These are phyloP conservation scores for Trachythela sp. DNA, from an alignment of 64 coral and sea anemone species.

Conservation along the genomic window DNA sequence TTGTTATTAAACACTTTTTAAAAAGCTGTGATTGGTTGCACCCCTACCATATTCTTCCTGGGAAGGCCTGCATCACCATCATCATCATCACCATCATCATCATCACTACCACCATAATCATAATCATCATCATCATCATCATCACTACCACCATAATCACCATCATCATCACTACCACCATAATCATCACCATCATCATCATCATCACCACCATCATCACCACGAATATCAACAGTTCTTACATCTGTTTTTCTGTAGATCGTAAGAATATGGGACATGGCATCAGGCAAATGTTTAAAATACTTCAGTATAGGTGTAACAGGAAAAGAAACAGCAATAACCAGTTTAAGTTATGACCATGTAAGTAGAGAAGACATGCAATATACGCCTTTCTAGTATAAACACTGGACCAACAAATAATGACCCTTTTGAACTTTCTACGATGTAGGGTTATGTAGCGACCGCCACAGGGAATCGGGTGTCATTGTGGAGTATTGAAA, in stretches of 20 bases:
- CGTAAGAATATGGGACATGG: constrained; percentile 80
- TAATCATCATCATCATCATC: not conserved
- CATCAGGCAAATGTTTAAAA: constrained; percentile 57
- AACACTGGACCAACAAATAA: not conserved
- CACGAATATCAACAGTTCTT: not conserved
- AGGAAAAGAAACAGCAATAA: constrained; percentile 53
- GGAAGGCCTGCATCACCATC: no score
- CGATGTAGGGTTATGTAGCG: constrained; percentile 64
- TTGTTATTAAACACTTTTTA: no score
- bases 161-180: not conserved
- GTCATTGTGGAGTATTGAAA: constrained; percentile 77
- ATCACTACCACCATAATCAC: no score
- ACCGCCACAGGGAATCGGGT: constrained; percentile 58
- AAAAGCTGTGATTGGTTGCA: no score
- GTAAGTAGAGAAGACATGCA: constrained; percentile 21
- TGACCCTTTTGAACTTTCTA: no score
- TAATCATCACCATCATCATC: not conserved
- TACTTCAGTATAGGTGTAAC: constrained; percentile 57
- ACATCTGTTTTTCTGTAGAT: constrained; percentile 46
- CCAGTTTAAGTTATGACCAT: constrained; percentile 71
- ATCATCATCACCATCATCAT: not conserved
- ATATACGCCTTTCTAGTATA: not conserved
- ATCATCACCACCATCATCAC: not conserved
- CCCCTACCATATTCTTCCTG: no score
- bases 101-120: not conserved